A percentile compares a stretch with the other conserved stretches of the same genome.
Evolutionary conservation across 2,888 invertebrate species (phyloP).

Genomic region (Crematogaster levior): DNA sequence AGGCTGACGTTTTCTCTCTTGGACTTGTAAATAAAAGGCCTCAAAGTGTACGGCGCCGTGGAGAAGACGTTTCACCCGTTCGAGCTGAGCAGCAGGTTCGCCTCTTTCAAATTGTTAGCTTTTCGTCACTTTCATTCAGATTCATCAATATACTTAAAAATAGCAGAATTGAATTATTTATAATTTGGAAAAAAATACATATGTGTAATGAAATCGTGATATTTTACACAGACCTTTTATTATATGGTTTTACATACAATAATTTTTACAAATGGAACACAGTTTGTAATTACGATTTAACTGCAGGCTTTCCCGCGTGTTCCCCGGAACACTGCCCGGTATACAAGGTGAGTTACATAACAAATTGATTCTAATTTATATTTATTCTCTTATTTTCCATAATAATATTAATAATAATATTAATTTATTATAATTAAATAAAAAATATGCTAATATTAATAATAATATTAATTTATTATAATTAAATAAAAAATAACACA

Average conservation of each 20-base stretch:
- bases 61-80: constrained; percentile 88
- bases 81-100: constrained; percentile 87
- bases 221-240: neutral
- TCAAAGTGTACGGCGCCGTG: constrained; percentile 90
- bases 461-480: too few species aligned
- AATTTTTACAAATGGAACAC: neutral
- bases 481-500: too few species aligned
- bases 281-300: constrained; percentile 73
- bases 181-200: neutral
- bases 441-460: neutral
- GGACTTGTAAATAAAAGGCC: constrained; percentile 87
- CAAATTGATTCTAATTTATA: neutral
- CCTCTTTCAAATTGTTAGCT: neutral
- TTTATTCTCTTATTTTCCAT: neutral
- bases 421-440: neutral
- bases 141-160: neutral
- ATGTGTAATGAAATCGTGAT: neutral
- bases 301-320: constrained; percentile 92
- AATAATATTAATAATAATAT: too few species aligned
- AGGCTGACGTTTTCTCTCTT: constrained; percentile 86
- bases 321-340: constrained; percentile 92
- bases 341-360: constrained; percentile 89
- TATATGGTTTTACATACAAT: neutral
- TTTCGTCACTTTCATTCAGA: neutral
- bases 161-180: neutral